Evolutionary conservation across 2,113 vertebrate species (phyloP).

Genomic region (Taxidea taxus): DNA sequence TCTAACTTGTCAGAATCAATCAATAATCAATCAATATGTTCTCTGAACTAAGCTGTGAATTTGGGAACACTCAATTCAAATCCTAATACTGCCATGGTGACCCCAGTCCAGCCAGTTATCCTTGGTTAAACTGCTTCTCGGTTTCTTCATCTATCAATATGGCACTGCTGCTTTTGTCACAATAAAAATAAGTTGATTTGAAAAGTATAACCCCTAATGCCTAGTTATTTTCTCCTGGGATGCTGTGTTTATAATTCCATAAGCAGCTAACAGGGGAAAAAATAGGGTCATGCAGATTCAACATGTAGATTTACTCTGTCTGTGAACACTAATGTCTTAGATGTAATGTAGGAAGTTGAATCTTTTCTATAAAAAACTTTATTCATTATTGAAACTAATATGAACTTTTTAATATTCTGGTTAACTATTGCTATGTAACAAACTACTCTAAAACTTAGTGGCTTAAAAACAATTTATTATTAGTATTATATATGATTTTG

Average conservation of each 20-base stretch:
- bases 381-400: neutral
- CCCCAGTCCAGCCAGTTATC: neutral
- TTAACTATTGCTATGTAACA: neutral
- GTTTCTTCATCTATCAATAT: conserved; percentile 39
- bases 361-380: neutral
- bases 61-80: conserved; percentile 48
- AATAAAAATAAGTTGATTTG: conserved; percentile 24
- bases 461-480: neutral
- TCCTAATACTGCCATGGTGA: neutral
- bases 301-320: neutral
- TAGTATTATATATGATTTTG: neutral
- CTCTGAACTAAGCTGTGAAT: conserved; percentile 56
- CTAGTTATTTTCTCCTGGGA: neutral
- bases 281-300: neutral
- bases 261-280: neutral
- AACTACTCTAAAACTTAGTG: neutral
- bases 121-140: conserved; percentile 42
- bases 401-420: neutral
- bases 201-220: neutral
- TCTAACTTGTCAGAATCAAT: conserved; percentile 55
- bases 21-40: conserved; percentile 60
- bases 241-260: neutral
- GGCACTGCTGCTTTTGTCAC: neutral
- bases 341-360: neutral
- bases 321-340: neutral